These are phyloP conservation scores for Oxyruncus cristatus DNA, from an alignment of 2,113 vertebrate genomes.

Conservation along the genomic window DNA sequence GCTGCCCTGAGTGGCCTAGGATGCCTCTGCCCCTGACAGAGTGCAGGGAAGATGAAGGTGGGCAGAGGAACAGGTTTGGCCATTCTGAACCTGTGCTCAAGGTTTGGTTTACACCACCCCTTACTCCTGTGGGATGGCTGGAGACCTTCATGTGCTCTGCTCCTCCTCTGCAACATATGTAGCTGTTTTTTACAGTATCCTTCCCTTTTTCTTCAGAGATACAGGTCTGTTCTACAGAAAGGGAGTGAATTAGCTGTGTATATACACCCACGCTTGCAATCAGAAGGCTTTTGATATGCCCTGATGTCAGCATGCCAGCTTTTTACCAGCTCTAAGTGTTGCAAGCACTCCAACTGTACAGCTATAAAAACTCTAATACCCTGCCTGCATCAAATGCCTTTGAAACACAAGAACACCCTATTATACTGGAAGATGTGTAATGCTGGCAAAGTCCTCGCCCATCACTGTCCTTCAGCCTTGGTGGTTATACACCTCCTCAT, in stretches of 20 bases:
- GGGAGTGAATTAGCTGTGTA: neutral
- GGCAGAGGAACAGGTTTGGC: neutral
- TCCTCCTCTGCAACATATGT: neutral
- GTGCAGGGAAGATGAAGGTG: neutral
- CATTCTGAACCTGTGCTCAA: neutral
- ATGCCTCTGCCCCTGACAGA: neutral
- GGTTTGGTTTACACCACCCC: neutral
- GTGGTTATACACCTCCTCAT: neutral
- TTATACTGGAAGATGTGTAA: neutral
- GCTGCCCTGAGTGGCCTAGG: accelerated
- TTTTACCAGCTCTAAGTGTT: neutral
- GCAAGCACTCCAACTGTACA: neutral
- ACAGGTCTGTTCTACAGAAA: neutral
- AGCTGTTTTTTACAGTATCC: neutral
- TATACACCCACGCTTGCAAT: neutral
- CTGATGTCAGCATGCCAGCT: neutral
- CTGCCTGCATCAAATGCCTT: neutral
- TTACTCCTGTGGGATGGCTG: neutral
- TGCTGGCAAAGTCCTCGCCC: neutral
- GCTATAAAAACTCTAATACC: neutral
- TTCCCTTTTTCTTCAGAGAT: neutral
- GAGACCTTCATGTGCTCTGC: neutral
- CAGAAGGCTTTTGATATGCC: neutral
- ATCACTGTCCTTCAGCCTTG: neutral
- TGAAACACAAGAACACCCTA: neutral